A percentile compares a stretch with the other conserved stretches of the same genome.
phyloP scores from a whole-genome alignment of 2,888 invertebrate species.

The Caenorhabditis becei region DNA sequence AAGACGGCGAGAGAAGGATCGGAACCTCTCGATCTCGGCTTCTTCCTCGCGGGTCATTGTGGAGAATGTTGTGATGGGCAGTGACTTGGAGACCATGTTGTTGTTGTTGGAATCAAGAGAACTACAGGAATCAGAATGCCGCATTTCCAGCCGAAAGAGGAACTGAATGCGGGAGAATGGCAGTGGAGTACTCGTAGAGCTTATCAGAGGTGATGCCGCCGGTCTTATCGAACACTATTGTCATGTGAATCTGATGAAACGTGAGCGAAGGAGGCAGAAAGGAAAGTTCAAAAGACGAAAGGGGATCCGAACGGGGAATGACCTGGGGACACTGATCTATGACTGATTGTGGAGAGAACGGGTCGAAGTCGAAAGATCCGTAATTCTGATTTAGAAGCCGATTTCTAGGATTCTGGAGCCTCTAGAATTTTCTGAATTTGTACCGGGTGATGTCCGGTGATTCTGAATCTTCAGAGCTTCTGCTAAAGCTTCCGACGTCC shows the following conservation, averaged over 20 bases:
- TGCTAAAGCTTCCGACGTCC: too few species aligned
- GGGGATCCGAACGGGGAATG: too few species aligned
- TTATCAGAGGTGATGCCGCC: slow-evolving; percentile 4
- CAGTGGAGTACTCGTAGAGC: slow-evolving; percentile 7
- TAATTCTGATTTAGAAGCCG: too few species aligned
- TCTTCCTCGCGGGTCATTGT: slow-evolving; percentile 29
- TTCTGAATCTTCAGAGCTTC: too few species aligned
- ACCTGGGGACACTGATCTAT: too few species aligned
- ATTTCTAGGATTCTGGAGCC: too few species aligned
- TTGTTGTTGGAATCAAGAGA: slow-evolving; percentile 5
- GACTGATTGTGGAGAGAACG: too few species aligned
- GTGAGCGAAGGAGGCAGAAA: background rate
- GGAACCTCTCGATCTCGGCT: slow-evolving; percentile 19
- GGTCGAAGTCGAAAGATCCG: too few species aligned
- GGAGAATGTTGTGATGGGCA: slow-evolving; percentile 7
- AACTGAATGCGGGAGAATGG: slow-evolving; percentile 21
- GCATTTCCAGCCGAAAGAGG: background rate
- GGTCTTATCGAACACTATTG: slow-evolving; percentile 37
- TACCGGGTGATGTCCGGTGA: too few species aligned
- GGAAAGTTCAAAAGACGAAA: slow-evolving; percentile 40
- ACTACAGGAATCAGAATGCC: background rate
- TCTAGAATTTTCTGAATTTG: too few species aligned
- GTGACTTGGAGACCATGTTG: background rate
- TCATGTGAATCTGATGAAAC: slow-evolving; percentile 54
- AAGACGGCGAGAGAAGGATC: slow-evolving; percentile 14